Percentiles rank a stretch among this genome's conserved stretches.
Evolutionary conservation across 2,797 vertebrate species (phyloP).

Genomic region (Sphaeramia orbicularis): DNA sequence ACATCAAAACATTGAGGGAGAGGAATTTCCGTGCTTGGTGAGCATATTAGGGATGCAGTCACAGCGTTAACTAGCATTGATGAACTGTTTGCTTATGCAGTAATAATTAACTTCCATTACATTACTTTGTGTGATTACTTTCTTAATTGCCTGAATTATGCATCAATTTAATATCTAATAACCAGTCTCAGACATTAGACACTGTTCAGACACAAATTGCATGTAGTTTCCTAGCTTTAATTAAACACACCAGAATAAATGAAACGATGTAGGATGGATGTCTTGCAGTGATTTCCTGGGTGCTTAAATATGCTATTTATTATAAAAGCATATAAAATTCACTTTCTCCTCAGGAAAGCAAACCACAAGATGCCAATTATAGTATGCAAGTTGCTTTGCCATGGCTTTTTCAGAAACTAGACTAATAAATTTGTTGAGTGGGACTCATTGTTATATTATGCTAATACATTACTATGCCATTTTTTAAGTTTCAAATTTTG

Average conservation of each 20-base stretch:
- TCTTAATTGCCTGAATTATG: constrained; percentile 99
- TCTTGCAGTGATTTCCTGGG: constrained; percentile 98
- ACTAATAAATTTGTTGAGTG: constrained; percentile 89
- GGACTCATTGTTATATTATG: constrained; percentile 89
- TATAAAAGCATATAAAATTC: constrained; percentile 97
- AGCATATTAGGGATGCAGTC: constrained; percentile 99
- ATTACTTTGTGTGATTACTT: constrained; percentile 99
- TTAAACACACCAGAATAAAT: constrained; percentile 99
- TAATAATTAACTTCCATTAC: constrained; percentile 99
- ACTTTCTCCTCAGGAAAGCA: constrained; percentile 96
- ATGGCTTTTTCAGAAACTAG: constrained; percentile 82
- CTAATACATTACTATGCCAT: constrained; percentile 85
- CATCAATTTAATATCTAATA: constrained; percentile 99
- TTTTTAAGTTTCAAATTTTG: constrained; percentile 85
- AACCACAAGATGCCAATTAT: constrained; percentile 93
- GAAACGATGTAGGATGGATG: constrained; percentile 98
- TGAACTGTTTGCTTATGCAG: constrained; percentile 99
- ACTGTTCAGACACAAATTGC: constrained; percentile 99
- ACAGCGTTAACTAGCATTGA: constrained; percentile 99
- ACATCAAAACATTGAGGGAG: constrained; percentile 91
- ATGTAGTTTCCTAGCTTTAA: constrained; percentile 98
- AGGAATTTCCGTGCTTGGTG: constrained; percentile 94
- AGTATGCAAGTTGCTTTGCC: constrained; percentile 85
- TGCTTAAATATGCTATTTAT: constrained; percentile 99
- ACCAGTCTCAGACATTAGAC: constrained; percentile 99